Conservation (phyloP, 1,140 invertebrate genomes). For the Tetramorium simillimum region DNA sequence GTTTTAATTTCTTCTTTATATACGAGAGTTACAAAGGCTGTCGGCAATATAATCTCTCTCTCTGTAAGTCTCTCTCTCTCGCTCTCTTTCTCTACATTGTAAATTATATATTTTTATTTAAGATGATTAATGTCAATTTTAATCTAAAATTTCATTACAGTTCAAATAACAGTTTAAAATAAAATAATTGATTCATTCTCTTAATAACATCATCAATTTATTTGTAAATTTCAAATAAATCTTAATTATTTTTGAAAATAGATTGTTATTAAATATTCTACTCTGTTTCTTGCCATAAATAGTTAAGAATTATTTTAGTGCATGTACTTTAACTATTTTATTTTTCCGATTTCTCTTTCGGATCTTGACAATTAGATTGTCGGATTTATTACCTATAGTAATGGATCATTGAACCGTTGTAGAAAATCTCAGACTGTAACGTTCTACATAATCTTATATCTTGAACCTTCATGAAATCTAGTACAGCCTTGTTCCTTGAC, state of each 20-base stretch:
- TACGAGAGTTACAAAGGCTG: background rate
- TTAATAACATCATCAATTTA: background rate
- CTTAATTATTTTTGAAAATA: background rate
- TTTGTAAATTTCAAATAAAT: background rate
- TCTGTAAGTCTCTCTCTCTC: too few relatives aligned
- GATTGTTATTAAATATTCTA: background rate
- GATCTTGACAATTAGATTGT: background rate
- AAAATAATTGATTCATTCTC: background rate
- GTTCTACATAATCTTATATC: background rate
- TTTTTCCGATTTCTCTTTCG: conserved; percentile 13
- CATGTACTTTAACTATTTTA: background rate
- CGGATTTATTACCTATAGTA: background rate
- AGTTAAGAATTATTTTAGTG: background rate
- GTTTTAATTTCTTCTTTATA: background rate
- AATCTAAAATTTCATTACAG: background rate
- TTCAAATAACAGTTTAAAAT: background rate
- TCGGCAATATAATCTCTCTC: background rate
- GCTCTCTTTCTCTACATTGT: background rate
- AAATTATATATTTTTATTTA: background rate
- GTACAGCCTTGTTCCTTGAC: background rate
- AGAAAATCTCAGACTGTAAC: background rate
- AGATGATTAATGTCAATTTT: conserved; percentile 1
- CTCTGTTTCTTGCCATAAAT: background rate
- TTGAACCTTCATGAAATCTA: conserved; percentile 34
- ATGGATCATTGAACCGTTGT: conserved; percentile 15